phyloP scores from a whole-genome alignment of 2,888 invertebrate genomes.

The Nycteola revayana region DNA sequence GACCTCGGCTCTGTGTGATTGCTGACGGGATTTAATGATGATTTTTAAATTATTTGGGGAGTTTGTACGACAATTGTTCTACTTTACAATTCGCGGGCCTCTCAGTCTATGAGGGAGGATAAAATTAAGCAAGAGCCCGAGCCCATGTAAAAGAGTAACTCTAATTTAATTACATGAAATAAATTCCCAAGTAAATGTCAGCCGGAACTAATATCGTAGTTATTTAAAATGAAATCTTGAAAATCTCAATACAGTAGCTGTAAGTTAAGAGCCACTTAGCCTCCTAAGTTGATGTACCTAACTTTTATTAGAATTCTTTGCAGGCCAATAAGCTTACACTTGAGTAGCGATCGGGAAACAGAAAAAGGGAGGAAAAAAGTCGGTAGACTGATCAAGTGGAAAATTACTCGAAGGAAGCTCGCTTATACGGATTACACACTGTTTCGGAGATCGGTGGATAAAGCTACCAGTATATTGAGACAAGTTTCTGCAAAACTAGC shows the following conservation, averaged over 20 bases:
- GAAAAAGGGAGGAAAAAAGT: constrained; percentile 45
- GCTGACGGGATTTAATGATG: no score
- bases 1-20: no score
- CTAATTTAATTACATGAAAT: no score
- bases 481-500: background rate
- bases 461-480: background rate
- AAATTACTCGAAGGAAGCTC: constrained; percentile 64
- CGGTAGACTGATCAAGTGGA: constrained; percentile 63
- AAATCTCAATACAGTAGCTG: background rate
- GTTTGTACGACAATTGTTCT: no score
- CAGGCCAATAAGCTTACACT: constrained; percentile 63
- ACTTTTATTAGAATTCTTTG: constrained; percentile 71
- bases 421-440: constrained; percentile 37
- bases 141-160: no score
- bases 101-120: no score
- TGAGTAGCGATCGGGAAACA: constrained; percentile 52
- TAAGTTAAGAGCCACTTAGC: constrained; percentile 48
- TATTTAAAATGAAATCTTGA: no score
- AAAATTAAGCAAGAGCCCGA: no score
- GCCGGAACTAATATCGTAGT: no score
- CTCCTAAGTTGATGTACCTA: constrained; percentile 51
- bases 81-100: no score
- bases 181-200: no score
- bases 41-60: no score
- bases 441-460: constrained; percentile 15